A percentile compares a stretch with the other conserved stretches of the same genome.
These are phyloP conservation scores for Onychomys leucogaster DNA, from an alignment of 2,797 vertebrate species.

Conservation along the genomic window DNA sequence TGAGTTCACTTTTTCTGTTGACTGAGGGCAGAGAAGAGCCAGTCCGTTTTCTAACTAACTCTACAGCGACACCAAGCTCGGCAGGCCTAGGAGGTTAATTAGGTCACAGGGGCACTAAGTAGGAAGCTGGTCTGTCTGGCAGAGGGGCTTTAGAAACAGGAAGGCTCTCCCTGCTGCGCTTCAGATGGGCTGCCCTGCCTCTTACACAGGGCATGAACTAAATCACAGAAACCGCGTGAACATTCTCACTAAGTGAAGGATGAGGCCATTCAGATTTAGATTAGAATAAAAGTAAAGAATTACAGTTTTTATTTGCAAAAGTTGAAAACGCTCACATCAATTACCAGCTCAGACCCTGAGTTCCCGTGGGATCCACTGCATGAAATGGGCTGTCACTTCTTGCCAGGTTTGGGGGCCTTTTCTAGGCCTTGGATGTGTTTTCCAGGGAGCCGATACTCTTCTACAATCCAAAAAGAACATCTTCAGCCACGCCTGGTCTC, in stretches of 20 bases:
- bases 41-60: neutral
- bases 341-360: slow-evolving; percentile 67
- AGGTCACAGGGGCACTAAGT: neutral
- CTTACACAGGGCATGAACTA: neutral
- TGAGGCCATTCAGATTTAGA: slow-evolving; percentile 51
- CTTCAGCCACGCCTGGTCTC: slow-evolving; percentile 29
- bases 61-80: neutral
- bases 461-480: slow-evolving; percentile 88
- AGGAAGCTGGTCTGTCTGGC: neutral
- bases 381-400: slow-evolving; percentile 88
- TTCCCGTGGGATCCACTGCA: neutral
- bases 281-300: slow-evolving; percentile 81
- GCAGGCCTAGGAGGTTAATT: neutral
- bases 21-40: neutral
- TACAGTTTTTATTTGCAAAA: slow-evolving; percentile 80
- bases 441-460: slow-evolving; percentile 94
- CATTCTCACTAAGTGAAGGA: slow-evolving; percentile 9
- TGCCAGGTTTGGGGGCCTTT: slow-evolving; percentile 92
- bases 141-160: slow-evolving; percentile 29
- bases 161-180: neutral
- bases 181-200: neutral
- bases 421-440: slow-evolving; percentile 95
- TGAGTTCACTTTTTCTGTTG: neutral
- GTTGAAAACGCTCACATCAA: slow-evolving; percentile 69
- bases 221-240: neutral